Evolutionary conservation across 2,797 vertebrate genomes (phyloP).

Genomic region (Falco novaeseelandiae): DNA sequence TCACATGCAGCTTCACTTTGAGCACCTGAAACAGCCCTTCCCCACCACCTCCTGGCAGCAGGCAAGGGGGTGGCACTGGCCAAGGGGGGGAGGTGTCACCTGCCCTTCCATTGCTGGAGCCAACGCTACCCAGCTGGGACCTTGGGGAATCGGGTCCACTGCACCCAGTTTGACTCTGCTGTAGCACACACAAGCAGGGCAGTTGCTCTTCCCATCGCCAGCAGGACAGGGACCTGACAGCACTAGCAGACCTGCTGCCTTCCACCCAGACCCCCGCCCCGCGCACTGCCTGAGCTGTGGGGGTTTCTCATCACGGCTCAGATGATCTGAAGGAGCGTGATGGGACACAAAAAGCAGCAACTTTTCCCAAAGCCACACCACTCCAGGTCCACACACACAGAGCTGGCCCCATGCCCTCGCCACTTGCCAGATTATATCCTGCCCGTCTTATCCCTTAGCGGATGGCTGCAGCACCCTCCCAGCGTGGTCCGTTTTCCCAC

Average conservation of each 20-base stretch:
- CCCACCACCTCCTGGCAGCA: not conserved
- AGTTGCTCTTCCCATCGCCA: not conserved
- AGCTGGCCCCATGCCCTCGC: accelerated
- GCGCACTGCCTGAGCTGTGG: not conserved
- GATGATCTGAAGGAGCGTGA: accelerated
- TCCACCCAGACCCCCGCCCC: not conserved
- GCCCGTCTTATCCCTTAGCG: not conserved
- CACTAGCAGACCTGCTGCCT: not conserved
- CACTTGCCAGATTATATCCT: too few species aligned
- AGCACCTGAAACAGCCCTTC: not conserved
- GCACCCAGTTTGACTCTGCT: accelerated
- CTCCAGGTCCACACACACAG: accelerated
- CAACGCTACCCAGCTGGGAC: too few species aligned
- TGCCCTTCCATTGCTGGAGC: not conserved
- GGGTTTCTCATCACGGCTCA: not conserved
- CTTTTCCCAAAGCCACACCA: not conserved
- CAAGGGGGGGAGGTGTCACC: too few species aligned
- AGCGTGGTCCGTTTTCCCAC: accelerated
- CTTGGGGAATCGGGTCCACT: accelerated
- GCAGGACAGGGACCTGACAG: not conserved
- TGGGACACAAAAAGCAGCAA: not conserved
- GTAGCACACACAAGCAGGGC: not conserved
- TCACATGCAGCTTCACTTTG: accelerated
- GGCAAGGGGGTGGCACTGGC: not conserved
- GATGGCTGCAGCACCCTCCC: not conserved